These are phyloP conservation scores for Tragelaphus scriptus DNA, from an alignment of 2,113 vertebrate species.

Conservation along the genomic window DNA sequence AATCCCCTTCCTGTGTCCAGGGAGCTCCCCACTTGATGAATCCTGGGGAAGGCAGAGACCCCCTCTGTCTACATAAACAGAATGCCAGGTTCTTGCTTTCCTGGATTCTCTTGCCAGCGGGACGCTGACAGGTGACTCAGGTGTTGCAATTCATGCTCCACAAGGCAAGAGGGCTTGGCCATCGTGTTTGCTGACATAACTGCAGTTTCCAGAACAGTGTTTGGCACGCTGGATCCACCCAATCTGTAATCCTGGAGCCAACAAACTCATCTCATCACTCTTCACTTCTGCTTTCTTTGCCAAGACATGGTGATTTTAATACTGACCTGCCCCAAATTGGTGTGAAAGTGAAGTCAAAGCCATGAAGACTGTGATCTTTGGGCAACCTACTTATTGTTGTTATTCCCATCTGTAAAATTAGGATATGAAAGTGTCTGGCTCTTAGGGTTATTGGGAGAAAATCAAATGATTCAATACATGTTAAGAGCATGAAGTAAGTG, in stretches of 20 bases:
- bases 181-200: background rate
- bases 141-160: no score
- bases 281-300: background rate
- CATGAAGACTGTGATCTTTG: background rate
- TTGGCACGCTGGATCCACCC: background rate
- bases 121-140: background rate
- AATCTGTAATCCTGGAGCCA: fast-evolving
- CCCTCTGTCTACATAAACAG: background rate
- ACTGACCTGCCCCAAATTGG: background rate
- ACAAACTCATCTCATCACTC: background rate
- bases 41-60: background rate
- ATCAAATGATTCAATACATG: fast-evolving
- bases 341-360: background rate
- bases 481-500: background rate
- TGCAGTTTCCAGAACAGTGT: no score
- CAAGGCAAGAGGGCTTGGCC: background rate
- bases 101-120: background rate
- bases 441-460: background rate
- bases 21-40: background rate
- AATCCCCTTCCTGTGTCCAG: background rate
- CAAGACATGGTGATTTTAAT: background rate
- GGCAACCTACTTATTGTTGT: background rate
- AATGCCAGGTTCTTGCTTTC: background rate
- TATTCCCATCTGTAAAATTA: background rate
- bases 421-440: background rate